Evolutionary conservation across 1,140 invertebrate species (phyloP), one percentile per base, ranked within the genome.

Genomic region (Dufourea novaeangliae): DNA sequence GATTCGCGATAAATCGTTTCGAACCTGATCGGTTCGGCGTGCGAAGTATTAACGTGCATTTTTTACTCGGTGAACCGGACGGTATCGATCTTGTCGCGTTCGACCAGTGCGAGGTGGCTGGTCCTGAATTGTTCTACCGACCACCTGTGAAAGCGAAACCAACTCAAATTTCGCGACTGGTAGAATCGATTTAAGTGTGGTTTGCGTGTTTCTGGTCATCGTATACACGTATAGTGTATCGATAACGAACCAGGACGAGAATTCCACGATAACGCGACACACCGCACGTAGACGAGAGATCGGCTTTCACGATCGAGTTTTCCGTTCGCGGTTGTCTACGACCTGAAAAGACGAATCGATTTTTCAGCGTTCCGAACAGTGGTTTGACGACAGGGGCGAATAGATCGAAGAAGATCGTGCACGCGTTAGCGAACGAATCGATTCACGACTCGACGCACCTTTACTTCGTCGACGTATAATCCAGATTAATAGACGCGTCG

Each of bases 81-180:
- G 34, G 3, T 37, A 8, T 5, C 8, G 34, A 37, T 37, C 8
- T 37, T 37, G 3, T 37, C 34, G 34, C 34, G 34, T 5, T 37
- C n/a, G n/a, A n/a, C n/a, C n/a, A n/a, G n/a, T n/a, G n/a, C n/a
- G n/a, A n/a, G n/a, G n/a, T n/a, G n/a, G n/a, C n/a, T n/a, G n/a
- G n/a, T n/a, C n/a, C n/a, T n/a, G n/a, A n/a, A n/a, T n/a, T n/a
- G n/a, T n/a, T n/a, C n/a, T 37, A 8, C 20, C 59, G 20, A 61
- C 59, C 59, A 37, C 59, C 59, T 61, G 59, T 61, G 32, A 37
- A 59, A 37, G 39, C n/a, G 59, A 61, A n/a, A 61, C 34, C 3
- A 34, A 61, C 32, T 61, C 32, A 34, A 61, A 37, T 61, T n/a
- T 61, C 59, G 32, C 34, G 59, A 32, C 32, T 34, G 20, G 17